Evolutionary conservation across 2,113 vertebrate genomes (phyloP), one percentile per base, ranked within the genome.

Genomic region (Sylvilagus bachmani): DNA sequence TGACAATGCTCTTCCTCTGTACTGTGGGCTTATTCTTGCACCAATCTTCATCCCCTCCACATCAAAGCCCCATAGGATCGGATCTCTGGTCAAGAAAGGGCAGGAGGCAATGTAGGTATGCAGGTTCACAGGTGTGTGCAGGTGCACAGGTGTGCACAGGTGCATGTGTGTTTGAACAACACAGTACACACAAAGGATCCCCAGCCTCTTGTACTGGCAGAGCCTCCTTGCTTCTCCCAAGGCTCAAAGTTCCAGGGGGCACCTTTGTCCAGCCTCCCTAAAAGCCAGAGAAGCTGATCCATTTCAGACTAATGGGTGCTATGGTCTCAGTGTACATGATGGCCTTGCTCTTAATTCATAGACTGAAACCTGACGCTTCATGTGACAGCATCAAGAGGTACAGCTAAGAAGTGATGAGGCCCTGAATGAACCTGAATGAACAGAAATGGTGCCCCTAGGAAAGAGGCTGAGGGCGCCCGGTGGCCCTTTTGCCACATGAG

Each of bases 361-460:
- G 6, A 11, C 14, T 74, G 22, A 5, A 81, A 33, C 6, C 5
- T 33, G 29, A 24, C 5, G 44, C 10, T 44, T 44, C 73, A 10
- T 16, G 6, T 33, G 22, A 77, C 22, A 36, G 10, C 29, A 12
- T 21, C 9, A 38, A 73, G 25, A 66, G 12, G 11, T 31, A 67
- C 21, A 8, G 4, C 44, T 12, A 55, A 24, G 31, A 73, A 19
- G 10, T 61, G 13, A 49, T 10, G 49, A 77, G 16, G 0, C 61
- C 64, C 70, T 17, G 10, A 49, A 12, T 44, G 44, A 44, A 44
- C 44, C 44, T 44, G 44, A 44, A 7, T 6, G 44, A 44, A 44
- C 6, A 7, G 44, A 7, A 13, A 58, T 2, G 49, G 22, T 55
- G 12, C 12, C 14, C 27, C 36, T 2, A 17, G 0, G 25, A 21